Conservation (phyloP, 1,140 invertebrate species). For the Heliconius melpomene region DNA sequence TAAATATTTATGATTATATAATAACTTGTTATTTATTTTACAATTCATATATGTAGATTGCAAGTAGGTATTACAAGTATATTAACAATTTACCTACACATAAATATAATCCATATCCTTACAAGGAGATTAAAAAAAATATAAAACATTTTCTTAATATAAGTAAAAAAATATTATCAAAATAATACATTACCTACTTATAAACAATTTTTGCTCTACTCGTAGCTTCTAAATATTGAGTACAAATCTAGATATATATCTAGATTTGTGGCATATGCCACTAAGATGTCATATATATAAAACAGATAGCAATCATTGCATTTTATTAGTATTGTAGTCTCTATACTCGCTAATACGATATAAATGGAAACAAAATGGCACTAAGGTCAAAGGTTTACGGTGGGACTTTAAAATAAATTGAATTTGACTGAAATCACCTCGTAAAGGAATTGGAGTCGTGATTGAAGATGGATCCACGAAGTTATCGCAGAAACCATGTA, state of each 20-base stretch:
- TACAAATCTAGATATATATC: not conserved
- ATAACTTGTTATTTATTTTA: not conserved
- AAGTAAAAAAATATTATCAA: too few relatives aligned
- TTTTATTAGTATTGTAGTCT: slow-evolving; percentile 11
- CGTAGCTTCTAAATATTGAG: not conserved
- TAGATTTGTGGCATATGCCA: too few relatives aligned
- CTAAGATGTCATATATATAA: not conserved
- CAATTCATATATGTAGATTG: too few relatives aligned
- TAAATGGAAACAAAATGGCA: slow-evolving; percentile 32
- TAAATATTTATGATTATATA: not conserved
- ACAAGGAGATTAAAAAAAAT: too few relatives aligned
- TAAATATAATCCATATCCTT: too few relatives aligned
- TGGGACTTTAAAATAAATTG: slow-evolving; percentile 69
- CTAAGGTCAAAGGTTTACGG: slow-evolving; percentile 69
- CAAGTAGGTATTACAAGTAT: too few relatives aligned
- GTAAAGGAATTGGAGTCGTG: slow-evolving; percentile 63
- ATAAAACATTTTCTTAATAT: too few relatives aligned
- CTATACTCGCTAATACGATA: slow-evolving; percentile 22
- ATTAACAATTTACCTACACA: too few relatives aligned
- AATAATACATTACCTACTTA: not conserved
- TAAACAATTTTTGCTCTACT: not conserved
- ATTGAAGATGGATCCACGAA: slow-evolving; percentile 52
- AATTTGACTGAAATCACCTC: slow-evolving; percentile 67
- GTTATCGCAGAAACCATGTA: slow-evolving; percentile 32
- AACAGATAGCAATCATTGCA: slow-evolving; percentile 9